Base-by-base conservation (phyloP, 2,797 vertebrate genomes). In the Pipistrellus pygmaeus region DNA sequence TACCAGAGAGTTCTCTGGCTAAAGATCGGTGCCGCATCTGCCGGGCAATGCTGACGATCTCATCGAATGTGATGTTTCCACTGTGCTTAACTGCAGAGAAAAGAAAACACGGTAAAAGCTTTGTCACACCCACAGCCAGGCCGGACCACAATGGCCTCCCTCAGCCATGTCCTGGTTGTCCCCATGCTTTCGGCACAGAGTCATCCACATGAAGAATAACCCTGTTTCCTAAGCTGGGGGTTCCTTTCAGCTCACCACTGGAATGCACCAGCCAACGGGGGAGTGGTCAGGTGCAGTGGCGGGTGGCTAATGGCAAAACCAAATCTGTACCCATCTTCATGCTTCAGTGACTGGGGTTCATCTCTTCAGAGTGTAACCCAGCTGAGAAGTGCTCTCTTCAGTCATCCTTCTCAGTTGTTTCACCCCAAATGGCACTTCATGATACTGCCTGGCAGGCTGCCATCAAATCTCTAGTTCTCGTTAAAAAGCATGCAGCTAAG, bases 1-100 rank as follows among this genome's bases (percentile, higher is more conserved):
- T 94, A 99, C 99, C 99, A 0, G 99, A 99, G 32, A 99, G 99
- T 73, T 99, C 99, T 51, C 99, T 98, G 91, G 99, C 99, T 80
- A 99, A 98, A 27, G 99, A 99, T 3, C 99, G 98, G 89, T 97
- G 98, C 88, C 99, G 98, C 99, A 99, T 99, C 97, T 98, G 96
- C 4, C 99, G 99, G 0, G 99, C 99, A 0, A 99, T 98, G 95
- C 2, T 94, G 60, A 99, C 97, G 0, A 99, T 99, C 95, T 99
- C 99, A 0, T 99, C 99, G 0, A 99, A 99, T 90, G 98, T 97
- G 94, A 99, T 98, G 0, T 99, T 99, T 72, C 99, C 99, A 0
- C 98, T 99, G 98, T 99, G 99, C 96, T 99, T 99, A 88, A 99
- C 99, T 99, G 97, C 0, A 94, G 76, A 44, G 21, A 89, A 38